These are phyloP conservation scores for Perizoma flavofasciatum DNA, from an alignment of 2,888 invertebrate species.

Conservation along the genomic window DNA sequence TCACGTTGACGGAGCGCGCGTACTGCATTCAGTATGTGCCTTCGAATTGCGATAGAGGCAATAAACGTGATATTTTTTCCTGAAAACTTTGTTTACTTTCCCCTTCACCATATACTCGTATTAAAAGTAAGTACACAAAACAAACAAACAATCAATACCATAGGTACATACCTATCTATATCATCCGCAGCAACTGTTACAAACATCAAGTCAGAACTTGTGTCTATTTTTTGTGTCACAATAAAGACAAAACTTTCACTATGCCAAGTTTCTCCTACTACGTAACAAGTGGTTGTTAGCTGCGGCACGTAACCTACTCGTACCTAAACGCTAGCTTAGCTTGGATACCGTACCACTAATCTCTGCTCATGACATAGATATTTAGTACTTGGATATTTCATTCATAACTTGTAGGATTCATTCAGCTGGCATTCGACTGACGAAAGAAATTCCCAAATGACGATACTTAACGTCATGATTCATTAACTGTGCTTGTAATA, in stretches of 20 bases:
- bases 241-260: slow-evolving; percentile 70
- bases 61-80: slow-evolving; percentile 81
- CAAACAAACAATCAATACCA: slow-evolving; percentile 15
- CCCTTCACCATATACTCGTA: slow-evolving; percentile 40
- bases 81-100: slow-evolving; percentile 54
- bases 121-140: slow-evolving; percentile 25
- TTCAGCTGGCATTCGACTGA: slow-evolving; percentile 32
- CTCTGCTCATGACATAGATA: slow-evolving; percentile 25
- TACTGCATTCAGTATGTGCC: slow-evolving; percentile 74
- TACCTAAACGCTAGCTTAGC: slow-evolving; percentile 41
- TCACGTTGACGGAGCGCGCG: slow-evolving; percentile 82
- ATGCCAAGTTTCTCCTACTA: slow-evolving; percentile 67
- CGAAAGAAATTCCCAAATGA: slow-evolving; percentile 43
- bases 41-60: slow-evolving; percentile 79
- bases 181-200: slow-evolving; percentile 33
- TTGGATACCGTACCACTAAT: slow-evolving; percentile 34
- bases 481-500: slow-evolving; percentile 37
- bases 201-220: slow-evolving; percentile 40
- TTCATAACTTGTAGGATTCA: slow-evolving; percentile 32
- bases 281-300: slow-evolving; percentile 63
- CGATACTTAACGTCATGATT: slow-evolving; percentile 40
- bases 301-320: slow-evolving; percentile 49
- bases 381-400: slow-evolving; percentile 32
- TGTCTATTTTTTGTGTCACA: slow-evolving; percentile 53
- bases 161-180: slow-evolving; percentile 16